phyloP scores from a whole-genome alignment of 2,888 invertebrate genomes.

The Philereme vetulata region DNA sequence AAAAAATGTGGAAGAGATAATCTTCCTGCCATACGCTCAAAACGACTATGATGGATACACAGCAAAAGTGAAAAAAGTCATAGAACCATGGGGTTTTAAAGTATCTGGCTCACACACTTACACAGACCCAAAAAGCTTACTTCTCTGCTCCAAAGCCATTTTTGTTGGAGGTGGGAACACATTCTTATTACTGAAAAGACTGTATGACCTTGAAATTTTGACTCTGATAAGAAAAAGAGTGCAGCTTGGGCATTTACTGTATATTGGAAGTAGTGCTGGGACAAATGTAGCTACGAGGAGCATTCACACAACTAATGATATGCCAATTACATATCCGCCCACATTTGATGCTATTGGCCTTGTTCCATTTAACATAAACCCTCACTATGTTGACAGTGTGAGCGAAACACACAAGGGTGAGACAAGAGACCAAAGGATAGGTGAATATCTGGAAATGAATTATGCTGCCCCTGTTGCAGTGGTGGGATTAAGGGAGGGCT shows the following conservation, averaged over 20 bases:
- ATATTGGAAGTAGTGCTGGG: slow-evolving; percentile 92
- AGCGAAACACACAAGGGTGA: slow-evolving; percentile 89
- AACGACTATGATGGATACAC: slow-evolving; percentile 87
- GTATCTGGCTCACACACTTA: slow-evolving; percentile 87
- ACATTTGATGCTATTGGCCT: slow-evolving; percentile 88
- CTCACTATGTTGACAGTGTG: slow-evolving; percentile 89
- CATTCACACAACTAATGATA: slow-evolving; percentile 94
- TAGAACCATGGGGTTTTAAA: slow-evolving; percentile 86
- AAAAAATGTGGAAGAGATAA: slow-evolving; percentile 84
- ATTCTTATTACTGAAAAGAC: slow-evolving; percentile 87
- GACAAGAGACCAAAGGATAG: slow-evolving; percentile 89
- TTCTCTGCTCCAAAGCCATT: slow-evolving; percentile 86
- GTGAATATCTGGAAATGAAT: slow-evolving; percentile 86
- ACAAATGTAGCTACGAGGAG: slow-evolving; percentile 92
- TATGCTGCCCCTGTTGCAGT: slow-evolving; percentile 86
- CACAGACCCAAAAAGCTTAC: slow-evolving; percentile 79
- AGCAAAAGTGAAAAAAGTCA: slow-evolving; percentile 80
- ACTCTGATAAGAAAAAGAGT: slow-evolving; percentile 85
- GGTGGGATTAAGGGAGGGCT: slow-evolving; percentile 89
- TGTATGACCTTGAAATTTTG: slow-evolving; percentile 88
- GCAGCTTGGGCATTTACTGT: slow-evolving; percentile 85
- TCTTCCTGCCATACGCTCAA: slow-evolving; percentile 91
- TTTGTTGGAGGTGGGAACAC: slow-evolving; percentile 93
- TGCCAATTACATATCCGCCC: slow-evolving; percentile 93
- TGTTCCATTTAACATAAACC: slow-evolving; percentile 93